A percentile compares a stretch with the other conserved stretches of the same genome.
phyloP scores from a whole-genome alignment of 2,797 vertebrate genomes.

The Erpetoichthys calabaricus region DNA sequence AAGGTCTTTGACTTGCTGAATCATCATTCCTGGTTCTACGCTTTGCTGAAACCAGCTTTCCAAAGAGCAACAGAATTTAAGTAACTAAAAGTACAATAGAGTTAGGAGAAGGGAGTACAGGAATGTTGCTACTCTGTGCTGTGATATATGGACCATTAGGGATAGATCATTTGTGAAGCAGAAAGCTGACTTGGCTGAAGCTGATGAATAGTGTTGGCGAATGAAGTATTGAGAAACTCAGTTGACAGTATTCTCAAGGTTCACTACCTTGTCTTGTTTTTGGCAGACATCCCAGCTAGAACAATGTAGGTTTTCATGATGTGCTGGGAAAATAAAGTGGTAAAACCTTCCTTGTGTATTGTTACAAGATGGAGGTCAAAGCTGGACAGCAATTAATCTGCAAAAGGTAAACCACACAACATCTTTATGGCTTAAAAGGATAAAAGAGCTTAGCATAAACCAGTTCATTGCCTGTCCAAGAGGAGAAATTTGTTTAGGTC shows the following conservation, averaged over 20 bases:
- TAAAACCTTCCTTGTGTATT: neutral
- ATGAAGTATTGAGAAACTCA: conserved; percentile 1
- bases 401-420: neutral
- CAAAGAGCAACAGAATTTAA: neutral
- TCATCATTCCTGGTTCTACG: neutral
- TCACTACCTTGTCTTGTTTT: neutral
- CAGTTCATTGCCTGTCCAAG: too few relatives aligned
- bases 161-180: neutral
- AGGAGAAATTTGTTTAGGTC: too few relatives aligned
- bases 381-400: neutral
- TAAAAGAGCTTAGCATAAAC: too few relatives aligned
- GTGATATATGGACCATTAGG: conserved; percentile 2
- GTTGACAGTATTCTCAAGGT: neutral
- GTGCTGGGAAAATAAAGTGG: neutral
- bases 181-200: conserved; percentile 2
- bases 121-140: neutral
- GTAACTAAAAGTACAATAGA: conserved; percentile 2
- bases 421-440: too few relatives aligned
- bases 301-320: conserved; percentile 1
- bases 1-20: conserved; percentile 1
- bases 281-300: neutral
- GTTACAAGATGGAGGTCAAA: neutral
- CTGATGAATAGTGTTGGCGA: neutral
- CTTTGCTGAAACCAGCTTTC: conserved; percentile 3
- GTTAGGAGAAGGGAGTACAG: neutral